Evolutionary conservation across 2,797 vertebrate genomes (phyloP).

Genomic region (Botia kubotai): DNA sequence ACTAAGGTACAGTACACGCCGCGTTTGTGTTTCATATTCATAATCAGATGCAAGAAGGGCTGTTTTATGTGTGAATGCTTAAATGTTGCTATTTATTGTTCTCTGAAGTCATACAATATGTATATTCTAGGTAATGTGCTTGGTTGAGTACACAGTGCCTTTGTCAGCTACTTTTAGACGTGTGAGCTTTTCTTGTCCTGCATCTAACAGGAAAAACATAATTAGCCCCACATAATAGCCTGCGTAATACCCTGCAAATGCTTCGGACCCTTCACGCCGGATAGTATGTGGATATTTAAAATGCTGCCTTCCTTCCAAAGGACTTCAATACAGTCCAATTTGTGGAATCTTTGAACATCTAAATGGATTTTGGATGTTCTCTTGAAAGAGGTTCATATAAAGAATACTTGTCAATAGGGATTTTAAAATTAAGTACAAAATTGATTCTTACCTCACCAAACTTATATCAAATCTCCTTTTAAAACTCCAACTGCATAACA

Average conservation of each 20-base stretch:
- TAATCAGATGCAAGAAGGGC: slow-evolving; percentile 8
- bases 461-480: slow-evolving; percentile 30
- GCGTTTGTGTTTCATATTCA: slow-evolving; percentile 20
- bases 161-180: slow-evolving; percentile 13
- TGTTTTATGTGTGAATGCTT: slow-evolving; percentile 25
- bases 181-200: background rate
- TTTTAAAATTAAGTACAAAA: slow-evolving; percentile 73
- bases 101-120: slow-evolving; percentile 23
- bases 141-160: slow-evolving; percentile 35
- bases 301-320: slow-evolving; percentile 39
- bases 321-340: slow-evolving; percentile 77
- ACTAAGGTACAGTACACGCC: slow-evolving; percentile 76
- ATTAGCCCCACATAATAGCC: slow-evolving; percentile 15
- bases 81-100: slow-evolving; percentile 27
- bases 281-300: slow-evolving; percentile 47
- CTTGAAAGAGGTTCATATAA: slow-evolving; percentile 70
- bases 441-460: slow-evolving; percentile 29
- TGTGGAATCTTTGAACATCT: slow-evolving; percentile 76
- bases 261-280: background rate
- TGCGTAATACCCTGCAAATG: background rate
- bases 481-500: background rate
- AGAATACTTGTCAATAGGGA: slow-evolving; percentile 75
- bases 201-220: background rate
- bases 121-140: slow-evolving; percentile 28
- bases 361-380: slow-evolving; percentile 72